Conservation (phyloP, 30 jellyfish, hydroid and myxozoan genomes). For the Aurelia aurita complex sp. Pacific region DNA sequence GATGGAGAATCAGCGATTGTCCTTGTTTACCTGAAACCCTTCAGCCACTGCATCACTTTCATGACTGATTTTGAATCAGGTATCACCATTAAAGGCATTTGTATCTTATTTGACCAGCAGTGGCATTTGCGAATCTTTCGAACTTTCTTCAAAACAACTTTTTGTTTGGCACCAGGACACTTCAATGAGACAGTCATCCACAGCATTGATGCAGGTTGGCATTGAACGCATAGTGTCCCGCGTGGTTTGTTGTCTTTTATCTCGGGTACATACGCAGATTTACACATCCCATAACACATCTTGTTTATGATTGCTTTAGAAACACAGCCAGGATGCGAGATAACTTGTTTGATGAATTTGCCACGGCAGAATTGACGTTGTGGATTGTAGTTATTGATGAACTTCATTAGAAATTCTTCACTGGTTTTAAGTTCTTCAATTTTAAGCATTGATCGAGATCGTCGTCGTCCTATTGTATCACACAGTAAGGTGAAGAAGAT, state of each 20-base stretch:
- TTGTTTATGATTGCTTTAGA: constrained; percentile 69
- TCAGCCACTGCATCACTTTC: constrained; percentile 72
- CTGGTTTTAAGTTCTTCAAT: constrained; percentile 67
- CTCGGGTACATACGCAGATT: constrained; percentile 80
- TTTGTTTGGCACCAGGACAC: constrained; percentile 51
- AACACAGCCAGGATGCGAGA: constrained; percentile 75
- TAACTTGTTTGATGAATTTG: constrained; percentile 64
- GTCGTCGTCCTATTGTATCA: constrained; percentile 31
- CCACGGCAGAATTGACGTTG: constrained; percentile 72
- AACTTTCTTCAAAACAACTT: constrained; percentile 54
- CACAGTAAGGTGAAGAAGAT: not conserved
- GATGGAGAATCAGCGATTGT: not conserved
- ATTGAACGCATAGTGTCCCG: constrained; percentile 63
- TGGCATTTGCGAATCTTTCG: constrained; percentile 69
- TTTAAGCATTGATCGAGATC: constrained; percentile 54
- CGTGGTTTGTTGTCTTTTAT: constrained; percentile 27
- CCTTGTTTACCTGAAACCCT: constrained; percentile 32
- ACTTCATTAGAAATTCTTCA: constrained; percentile 54
- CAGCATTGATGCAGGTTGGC: constrained; percentile 74
- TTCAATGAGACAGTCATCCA: constrained; percentile 72
- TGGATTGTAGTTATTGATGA: constrained; percentile 45
- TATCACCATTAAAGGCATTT: constrained; percentile 57
- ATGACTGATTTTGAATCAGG: constrained; percentile 69
- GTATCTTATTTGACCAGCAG: constrained; percentile 74
- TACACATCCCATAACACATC: constrained; percentile 86